A percentile compares a stretch with the other conserved stretches of the same genome.
Evolutionary conservation across 2,113 vertebrate genomes (phyloP).

Genomic region (Sula dactylatra): DNA sequence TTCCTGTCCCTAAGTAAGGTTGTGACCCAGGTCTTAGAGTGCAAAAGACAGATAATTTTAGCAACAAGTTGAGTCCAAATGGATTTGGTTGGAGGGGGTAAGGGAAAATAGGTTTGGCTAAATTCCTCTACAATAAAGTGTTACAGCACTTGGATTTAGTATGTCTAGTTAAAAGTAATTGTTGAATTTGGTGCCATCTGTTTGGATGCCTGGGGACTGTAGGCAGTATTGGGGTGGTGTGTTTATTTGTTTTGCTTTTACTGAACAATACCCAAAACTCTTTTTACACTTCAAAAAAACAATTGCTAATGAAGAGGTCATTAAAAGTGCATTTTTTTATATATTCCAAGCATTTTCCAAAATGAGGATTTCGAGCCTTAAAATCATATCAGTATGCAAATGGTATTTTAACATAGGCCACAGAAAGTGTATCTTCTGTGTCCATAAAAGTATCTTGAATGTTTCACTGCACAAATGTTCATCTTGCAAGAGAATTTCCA

Average conservation of each 20-base stretch:
- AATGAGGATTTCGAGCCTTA: neutral
- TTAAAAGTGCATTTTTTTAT: neutral
- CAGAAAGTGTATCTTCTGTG: neutral
- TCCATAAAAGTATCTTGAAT: neutral
- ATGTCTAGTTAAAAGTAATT: constrained; percentile 40
- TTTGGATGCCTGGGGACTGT: neutral
- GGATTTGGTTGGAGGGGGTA: constrained; percentile 57
- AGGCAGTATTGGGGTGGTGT: neutral
- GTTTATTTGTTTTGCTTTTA: constrained; percentile 22
- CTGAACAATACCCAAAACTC: neutral
- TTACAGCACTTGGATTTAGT: constrained; percentile 28
- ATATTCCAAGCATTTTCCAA: neutral
- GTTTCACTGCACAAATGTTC: neutral
- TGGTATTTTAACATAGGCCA: neutral
- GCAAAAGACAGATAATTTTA: constrained; percentile 87
- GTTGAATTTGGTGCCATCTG: constrained; percentile 15
- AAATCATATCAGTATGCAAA: neutral
- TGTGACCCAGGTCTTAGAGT: constrained; percentile 87
- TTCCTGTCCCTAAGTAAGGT: constrained; percentile 88
- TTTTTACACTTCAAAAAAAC: neutral
- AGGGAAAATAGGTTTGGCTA: constrained; percentile 31
- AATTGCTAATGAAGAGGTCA: neutral
- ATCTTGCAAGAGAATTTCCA: neutral
- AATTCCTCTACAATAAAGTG: constrained; percentile 58
- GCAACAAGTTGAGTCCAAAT: constrained; percentile 83